phyloP scores from a whole-genome alignment of 2,888 invertebrate genomes.

The Drosophila fungiperda region DNA sequence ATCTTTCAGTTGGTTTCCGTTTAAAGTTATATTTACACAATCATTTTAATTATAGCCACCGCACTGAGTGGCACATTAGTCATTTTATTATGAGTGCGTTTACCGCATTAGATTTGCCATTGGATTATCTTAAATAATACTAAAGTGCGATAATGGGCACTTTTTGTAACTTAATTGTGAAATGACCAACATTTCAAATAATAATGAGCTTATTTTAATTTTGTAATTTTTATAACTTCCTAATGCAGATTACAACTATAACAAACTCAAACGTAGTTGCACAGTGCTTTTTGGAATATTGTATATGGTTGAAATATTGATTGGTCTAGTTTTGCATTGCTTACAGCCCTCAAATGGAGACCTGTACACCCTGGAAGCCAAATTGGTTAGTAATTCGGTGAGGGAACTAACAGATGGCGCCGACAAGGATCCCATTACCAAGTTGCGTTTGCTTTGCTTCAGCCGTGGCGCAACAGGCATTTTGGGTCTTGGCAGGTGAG shows the following conservation, averaged over 20 bases:
- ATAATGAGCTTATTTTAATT: background rate
- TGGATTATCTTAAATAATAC: background rate
- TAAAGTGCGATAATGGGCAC: background rate
- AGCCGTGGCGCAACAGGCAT: constrained; percentile 95
- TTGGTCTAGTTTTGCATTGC: constrained; percentile 23
- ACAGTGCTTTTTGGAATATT: background rate
- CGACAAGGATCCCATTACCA: constrained; percentile 92
- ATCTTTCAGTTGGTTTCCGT: background rate
- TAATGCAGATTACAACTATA: background rate
- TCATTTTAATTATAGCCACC: constrained; percentile 37
- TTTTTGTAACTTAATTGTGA: background rate
- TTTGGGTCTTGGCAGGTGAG: constrained; percentile 92
- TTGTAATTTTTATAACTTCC: background rate
- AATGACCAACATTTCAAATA: background rate
- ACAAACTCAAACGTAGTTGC: background rate
- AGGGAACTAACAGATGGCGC: constrained; percentile 88
- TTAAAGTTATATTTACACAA: constrained; percentile 29
- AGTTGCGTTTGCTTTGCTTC: constrained; percentile 92
- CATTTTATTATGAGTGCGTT: constrained; percentile 28
- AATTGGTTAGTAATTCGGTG: constrained; percentile 91
- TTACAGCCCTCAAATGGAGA: constrained; percentile 67
- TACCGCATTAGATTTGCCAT: background rate
- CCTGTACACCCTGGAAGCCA: constrained; percentile 88
- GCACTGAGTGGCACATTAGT: constrained; percentile 41
- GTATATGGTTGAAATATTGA: constrained; percentile 34